phyloP scores from a whole-genome alignment of 2,888 invertebrate species.

The Tetranychus truncatus region DNA sequence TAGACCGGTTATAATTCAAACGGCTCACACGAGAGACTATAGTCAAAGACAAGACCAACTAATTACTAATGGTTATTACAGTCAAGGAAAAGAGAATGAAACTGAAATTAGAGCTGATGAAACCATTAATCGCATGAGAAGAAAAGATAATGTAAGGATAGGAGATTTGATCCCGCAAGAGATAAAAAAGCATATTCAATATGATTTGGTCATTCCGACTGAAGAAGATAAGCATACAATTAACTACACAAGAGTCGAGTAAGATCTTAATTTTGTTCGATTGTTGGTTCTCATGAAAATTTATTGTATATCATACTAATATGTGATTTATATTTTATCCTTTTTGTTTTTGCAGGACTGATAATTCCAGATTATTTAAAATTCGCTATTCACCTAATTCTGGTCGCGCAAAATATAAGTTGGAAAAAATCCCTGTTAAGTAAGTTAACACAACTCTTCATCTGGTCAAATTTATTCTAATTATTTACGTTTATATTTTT shows the following conservation, averaged over 20 bases:
- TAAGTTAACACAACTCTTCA: conserved; percentile 9
- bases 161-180: conserved; percentile 49
- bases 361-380: conserved; percentile 25
- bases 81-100: conserved; percentile 37
- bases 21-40: conserved; percentile 13
- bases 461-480: background rate
- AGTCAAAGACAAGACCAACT: background rate
- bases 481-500: background rate
- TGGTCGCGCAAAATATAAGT: conserved; percentile 20
- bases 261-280: conserved; percentile 17
- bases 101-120: conserved; percentile 31
- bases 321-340: background rate
- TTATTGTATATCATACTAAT: conserved; percentile 18
- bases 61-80: conserved; percentile 30
- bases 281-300: conserved; percentile 21
- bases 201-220: conserved; percentile 65
- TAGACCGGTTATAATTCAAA: conserved; percentile 14
- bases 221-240: conserved; percentile 39
- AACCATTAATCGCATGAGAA: conserved; percentile 29
- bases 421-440: conserved; percentile 2
- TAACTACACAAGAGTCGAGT: conserved; percentile 28
- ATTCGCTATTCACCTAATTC: conserved; percentile 25
- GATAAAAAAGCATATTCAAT: conserved; percentile 66
- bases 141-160: conserved; percentile 41
- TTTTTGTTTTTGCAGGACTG: conserved; percentile 20